phyloP scores from a whole-genome alignment of 2,888 invertebrate species.

The Drosophila parthenogenetica region DNA sequence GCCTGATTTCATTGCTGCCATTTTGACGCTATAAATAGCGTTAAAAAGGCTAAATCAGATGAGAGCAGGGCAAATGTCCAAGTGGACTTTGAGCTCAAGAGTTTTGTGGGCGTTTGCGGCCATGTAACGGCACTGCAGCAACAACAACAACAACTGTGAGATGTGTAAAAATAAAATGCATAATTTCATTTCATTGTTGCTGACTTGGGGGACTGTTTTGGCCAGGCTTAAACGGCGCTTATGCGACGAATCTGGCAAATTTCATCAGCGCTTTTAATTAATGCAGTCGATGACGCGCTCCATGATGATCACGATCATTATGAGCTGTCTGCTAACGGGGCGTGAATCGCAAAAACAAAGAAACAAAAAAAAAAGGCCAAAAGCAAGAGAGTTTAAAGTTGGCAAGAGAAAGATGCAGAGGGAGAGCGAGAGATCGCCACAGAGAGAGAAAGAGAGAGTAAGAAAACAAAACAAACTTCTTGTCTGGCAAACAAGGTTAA shows the following conservation, averaged over 20 bases:
- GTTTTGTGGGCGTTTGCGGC: slow-evolving; percentile 62
- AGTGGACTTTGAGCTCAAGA: slow-evolving; percentile 61
- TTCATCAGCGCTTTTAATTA: slow-evolving; percentile 80
- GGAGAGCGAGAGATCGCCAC: slow-evolving; percentile 16
- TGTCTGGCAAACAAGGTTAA: slow-evolving; percentile 61
- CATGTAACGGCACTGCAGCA: slow-evolving; percentile 47
- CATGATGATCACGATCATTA: slow-evolving; percentile 6
- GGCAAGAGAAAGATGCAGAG: slow-evolving; percentile 14
- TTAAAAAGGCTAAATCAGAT: slow-evolving; percentile 17
- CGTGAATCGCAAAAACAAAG: slow-evolving; percentile 31
- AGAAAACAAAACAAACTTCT: slow-evolving; percentile 16
- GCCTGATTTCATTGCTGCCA: slow-evolving; percentile 9
- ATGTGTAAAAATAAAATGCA: slow-evolving; percentile 64
- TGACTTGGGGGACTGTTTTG: slow-evolving; percentile 31
- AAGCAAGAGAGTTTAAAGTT: slow-evolving; percentile 1
- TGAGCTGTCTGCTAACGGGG: slow-evolving; percentile 33
- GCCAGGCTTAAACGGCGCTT: slow-evolving; percentile 47
- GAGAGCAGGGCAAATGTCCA: slow-evolving; percentile 39
- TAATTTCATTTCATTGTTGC: slow-evolving; percentile 37
- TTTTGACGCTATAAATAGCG: slow-evolving; percentile 41
- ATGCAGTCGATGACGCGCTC: slow-evolving; percentile 50
- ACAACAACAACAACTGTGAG: slow-evolving; percentile 13
- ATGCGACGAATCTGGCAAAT: slow-evolving; percentile 67
- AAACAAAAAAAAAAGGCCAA: slow-evolving; percentile 3
- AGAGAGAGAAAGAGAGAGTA: slow-evolving; percentile 4